phyloP scores from a whole-genome alignment of 1,140 invertebrate genomes.

The Cyclargus thomasi region DNA sequence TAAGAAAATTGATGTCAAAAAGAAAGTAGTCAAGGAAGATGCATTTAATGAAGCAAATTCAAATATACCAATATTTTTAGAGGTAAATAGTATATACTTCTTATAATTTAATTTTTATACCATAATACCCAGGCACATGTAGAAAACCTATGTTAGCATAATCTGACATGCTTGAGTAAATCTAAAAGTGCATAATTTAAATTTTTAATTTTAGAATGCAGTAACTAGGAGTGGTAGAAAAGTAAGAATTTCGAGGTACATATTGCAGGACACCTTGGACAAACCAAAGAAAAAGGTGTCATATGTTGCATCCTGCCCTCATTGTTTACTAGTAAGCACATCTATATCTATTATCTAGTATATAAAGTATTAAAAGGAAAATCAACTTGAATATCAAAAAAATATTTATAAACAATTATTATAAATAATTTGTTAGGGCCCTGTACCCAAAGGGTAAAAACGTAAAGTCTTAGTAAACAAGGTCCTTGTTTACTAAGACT shows the following conservation, averaged over 20 bases:
- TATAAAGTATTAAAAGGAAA: too few species aligned
- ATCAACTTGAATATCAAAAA: too few species aligned
- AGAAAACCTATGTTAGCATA: too few species aligned
- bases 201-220: slow-evolving; percentile 19
- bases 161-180: too few species aligned
- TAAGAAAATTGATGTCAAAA: slow-evolving; percentile 39
- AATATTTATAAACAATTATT: too few species aligned
- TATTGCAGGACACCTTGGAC: slow-evolving; percentile 38
- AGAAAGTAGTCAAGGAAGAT: slow-evolving; percentile 25
- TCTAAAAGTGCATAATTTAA: too few species aligned
- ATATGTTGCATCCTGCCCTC: slow-evolving; percentile 44
- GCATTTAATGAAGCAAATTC: slow-evolving; percentile 8
- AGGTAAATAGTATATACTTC: slow-evolving; percentile 25
- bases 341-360: neutral
- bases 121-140: too few species aligned
- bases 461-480: too few species aligned
- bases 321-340: slow-evolving; percentile 54
- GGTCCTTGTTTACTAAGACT: too few species aligned
- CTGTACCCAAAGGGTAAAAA: too few species aligned
- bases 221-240: slow-evolving; percentile 59
- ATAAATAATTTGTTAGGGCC: too few species aligned
- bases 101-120: too few species aligned
- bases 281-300: slow-evolving; percentile 48
- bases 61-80: slow-evolving; percentile 23
- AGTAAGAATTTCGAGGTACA: slow-evolving; percentile 53